Conservation (phyloP, 2,888 invertebrate genomes). For the Panzeria rudis region DNA sequence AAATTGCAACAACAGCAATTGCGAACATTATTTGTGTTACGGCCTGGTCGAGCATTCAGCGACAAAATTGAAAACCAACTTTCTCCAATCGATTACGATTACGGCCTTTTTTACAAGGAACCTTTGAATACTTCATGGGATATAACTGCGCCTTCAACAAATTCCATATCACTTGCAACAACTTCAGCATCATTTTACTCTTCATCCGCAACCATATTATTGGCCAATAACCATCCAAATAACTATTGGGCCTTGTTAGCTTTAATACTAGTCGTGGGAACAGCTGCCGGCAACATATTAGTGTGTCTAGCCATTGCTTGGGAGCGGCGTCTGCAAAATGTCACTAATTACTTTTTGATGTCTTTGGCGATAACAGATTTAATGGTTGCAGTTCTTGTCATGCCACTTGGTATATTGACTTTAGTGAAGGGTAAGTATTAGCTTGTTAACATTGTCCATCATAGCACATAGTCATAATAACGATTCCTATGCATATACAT, state of each 20-base stretch:
- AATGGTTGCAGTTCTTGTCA: constrained; percentile 96
- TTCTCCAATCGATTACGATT: constrained; percentile 37
- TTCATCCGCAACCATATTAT: constrained; percentile 27
- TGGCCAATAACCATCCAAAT: constrained; percentile 79
- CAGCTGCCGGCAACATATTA: constrained; percentile 95
- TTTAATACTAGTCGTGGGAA: constrained; percentile 90
- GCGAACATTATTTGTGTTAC: constrained; percentile 40
- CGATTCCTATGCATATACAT: too few species aligned
- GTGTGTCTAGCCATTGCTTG: constrained; percentile 96
- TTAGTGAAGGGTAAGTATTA: constrained; percentile 89
- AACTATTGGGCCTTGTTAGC: constrained; percentile 94
- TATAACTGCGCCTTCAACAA: neutral
- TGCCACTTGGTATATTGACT: constrained; percentile 96
- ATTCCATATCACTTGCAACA: constrained; percentile 3
- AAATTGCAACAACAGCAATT: constrained; percentile 5
- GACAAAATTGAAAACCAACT: constrained; percentile 13
- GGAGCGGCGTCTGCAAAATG: constrained; percentile 96
- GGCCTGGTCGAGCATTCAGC: neutral
- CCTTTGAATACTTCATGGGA: neutral
- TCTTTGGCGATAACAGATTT: constrained; percentile 97
- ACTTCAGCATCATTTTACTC: neutral
- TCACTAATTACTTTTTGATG: constrained; percentile 98
- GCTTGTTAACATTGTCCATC: neutral
- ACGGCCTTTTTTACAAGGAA: constrained; percentile 29
- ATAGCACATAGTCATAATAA: neutral